These are phyloP conservation scores for Leptatherina wallacei DNA, from an alignment of 2,797 vertebrate genomes.

Conservation along the genomic window DNA sequence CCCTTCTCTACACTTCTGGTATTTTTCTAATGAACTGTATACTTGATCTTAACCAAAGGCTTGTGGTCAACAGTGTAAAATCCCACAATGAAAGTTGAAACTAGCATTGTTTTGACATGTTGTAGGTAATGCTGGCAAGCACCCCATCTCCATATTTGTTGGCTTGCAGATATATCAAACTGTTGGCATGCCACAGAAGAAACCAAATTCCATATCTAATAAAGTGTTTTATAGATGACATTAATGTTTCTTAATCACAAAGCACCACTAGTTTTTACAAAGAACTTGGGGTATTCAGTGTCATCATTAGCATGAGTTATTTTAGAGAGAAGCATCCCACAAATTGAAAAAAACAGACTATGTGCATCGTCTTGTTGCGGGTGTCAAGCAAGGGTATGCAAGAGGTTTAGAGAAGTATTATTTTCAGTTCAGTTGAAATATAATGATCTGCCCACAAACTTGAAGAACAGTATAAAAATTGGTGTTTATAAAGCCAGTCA, in stretches of 20 bases:
- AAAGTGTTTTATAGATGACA: slow-evolving; percentile 52
- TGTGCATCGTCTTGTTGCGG: slow-evolving; percentile 10
- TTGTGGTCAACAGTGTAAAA: slow-evolving; percentile 52
- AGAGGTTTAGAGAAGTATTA: neutral
- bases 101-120: slow-evolving; percentile 64
- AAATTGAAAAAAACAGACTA: neutral
- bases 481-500: neutral
- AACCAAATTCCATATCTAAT: slow-evolving; percentile 65
- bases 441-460: neutral
- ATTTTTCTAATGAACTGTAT: slow-evolving; percentile 46
- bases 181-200: slow-evolving; percentile 38
- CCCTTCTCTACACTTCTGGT: slow-evolving; percentile 12
- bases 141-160: slow-evolving; percentile 43
- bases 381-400: neutral
- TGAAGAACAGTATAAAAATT: neutral
- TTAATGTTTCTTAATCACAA: slow-evolving; percentile 39
- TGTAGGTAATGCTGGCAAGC: slow-evolving; percentile 55
- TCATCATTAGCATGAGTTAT: slow-evolving; percentile 8
- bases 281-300: slow-evolving; percentile 32
- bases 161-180: slow-evolving; percentile 35
- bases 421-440: neutral
- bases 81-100: slow-evolving; percentile 56
- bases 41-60: slow-evolving; percentile 55
- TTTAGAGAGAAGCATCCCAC: slow-evolving; percentile 15
- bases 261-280: slow-evolving; percentile 59